Base-by-base conservation (phyloP, 2,888 invertebrate species). In the Mactromeris polynyma region DNA sequence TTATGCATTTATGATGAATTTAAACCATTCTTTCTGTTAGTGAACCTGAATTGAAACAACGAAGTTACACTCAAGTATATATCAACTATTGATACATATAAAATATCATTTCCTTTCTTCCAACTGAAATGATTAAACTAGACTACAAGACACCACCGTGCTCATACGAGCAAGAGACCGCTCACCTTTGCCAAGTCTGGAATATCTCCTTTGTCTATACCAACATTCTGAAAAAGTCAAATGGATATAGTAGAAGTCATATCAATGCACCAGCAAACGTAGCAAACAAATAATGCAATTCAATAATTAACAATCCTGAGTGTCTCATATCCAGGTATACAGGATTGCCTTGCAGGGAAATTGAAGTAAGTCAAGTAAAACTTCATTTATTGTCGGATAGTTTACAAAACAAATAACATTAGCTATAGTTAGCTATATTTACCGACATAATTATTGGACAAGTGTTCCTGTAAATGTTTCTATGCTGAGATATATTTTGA, bases 181-280 rank as follows among this genome's bases (percentile, higher is more conserved):
- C 92, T 94, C 96, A 97, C 98, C 97, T 99, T 99, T 9, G 99
- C 99, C 95, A 99, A 97, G 97, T 99, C 99, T 73, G 99, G 99
- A 97, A 99, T 99, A 96, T 99, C 99, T 46, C 99, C 99, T 97
- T 99, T 99, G 97, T 99, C 99, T 95, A 99, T 99, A 84, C 99
- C 99, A 93, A 99, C 99, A 96, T 99, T 98, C 97, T 97, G 96
- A 87, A 96, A 97, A 95, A 85, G 85, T 91, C 80, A 77, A 77
- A 38, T 40, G n/a, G 31, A 31, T 33, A 36, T 31, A 2, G n/a
- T n/a, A 21, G 17, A 6, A 26, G 58, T 17, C 19, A 6, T 51
- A 21, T 21, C n/a, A 64, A 64, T 64, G 1, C 6, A 26, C 58
- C 7, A 2, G 58, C 1, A 46, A 46, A 46, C 46, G 14, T 14